Evolutionary conservation across 2,888 invertebrate species (phyloP), one percentile per base, ranked within the genome.

Genomic region (Crepidodera aurea): DNA sequence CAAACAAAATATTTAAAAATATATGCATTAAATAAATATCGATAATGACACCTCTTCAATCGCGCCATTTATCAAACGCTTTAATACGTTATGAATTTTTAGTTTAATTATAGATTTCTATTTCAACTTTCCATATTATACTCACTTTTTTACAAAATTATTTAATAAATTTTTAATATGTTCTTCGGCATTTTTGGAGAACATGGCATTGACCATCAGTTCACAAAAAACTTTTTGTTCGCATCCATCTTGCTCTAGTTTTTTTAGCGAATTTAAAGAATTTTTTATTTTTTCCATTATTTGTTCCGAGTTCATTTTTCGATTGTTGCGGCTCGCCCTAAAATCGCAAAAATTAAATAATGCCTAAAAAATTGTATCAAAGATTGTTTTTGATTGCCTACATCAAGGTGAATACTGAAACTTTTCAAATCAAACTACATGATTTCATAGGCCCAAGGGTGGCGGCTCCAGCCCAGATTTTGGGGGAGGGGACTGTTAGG

Each of bases 161-260:
- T 76, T 73, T 51, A 81, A 65, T 16, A 80, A 71, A 66, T 78
- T 78, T 50, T 76, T 68, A 2, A 78, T 73, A 40, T 80, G 73
- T 16, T 72, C 67, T 56, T 77, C 75, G 0, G 77, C 75, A 64
- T 77, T 75, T 60, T 73, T 69, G 48, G 76, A 75, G 8, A 72
- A 62, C 37, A 73, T 74, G 1, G 78, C 76, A 44, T 73, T 74
- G 1, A 79, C 66, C 25, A 79, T 63, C 8, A 80, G 59, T 53
- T 79, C 79, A 55, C 80, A 80, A 10, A 80, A 70, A 2, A 79
- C 74, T 48, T 76, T 70, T 46, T 77, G 75, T 67, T 79, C 78
- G 40, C 80, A 80, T 15, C 71, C 75, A 16, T 68, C 71, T 19
- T 64, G 71, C 40, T 73, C 70, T 13, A 75, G 59, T 37, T 74